Evolutionary conservation across 2,888 invertebrate genomes (phyloP).

Genomic region (Xestia rhomboidea): DNA sequence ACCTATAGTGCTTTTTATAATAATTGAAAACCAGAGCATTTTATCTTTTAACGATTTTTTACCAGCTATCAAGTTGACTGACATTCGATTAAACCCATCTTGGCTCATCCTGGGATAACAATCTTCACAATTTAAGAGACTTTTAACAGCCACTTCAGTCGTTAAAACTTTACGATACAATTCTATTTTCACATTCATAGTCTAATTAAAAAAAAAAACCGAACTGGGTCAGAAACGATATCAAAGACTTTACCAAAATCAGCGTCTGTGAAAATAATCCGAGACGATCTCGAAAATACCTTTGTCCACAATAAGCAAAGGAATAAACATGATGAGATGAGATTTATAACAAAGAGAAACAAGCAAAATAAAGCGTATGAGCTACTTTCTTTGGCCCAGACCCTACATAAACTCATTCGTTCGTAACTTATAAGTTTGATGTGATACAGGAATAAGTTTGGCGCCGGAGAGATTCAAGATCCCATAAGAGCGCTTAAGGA

Average conservation of each 20-base stretch:
- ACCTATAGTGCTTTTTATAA: constrained; percentile 2
- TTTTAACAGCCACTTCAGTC: constrained; percentile 48
- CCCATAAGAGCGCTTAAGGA: constrained; percentile 75
- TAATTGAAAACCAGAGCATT: constrained; percentile 34
- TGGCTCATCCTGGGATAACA: constrained; percentile 19
- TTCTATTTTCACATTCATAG: constrained; percentile 36
- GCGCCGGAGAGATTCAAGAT: constrained; percentile 72
- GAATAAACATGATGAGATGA: constrained; percentile 31
- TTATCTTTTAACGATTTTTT: constrained; percentile 13
- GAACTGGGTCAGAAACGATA: constrained; percentile 23
- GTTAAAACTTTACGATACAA: constrained; percentile 54
- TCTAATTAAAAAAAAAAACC: constrained; percentile 22
- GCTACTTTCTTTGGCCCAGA: constrained; percentile 41
- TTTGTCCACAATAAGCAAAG: constrained; percentile 21
- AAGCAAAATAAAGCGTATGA: constrained; percentile 38
- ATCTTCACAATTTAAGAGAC: constrained; percentile 36
- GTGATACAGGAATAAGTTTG: constrained; percentile 76
- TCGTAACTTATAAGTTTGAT: constrained; percentile 74
- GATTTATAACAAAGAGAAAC: constrained; percentile 37
- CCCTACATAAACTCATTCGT: constrained; percentile 69
- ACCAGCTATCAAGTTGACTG: constrained; percentile 38
- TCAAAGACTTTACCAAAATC: neutral
- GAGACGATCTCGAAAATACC: constrained; percentile 7
- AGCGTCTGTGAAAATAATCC: constrained; percentile 7
- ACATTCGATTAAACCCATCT: constrained; percentile 47